Evolutionary conservation across 2,797 vertebrate species (phyloP).

Genomic region (Neostethus bicornis): DNA sequence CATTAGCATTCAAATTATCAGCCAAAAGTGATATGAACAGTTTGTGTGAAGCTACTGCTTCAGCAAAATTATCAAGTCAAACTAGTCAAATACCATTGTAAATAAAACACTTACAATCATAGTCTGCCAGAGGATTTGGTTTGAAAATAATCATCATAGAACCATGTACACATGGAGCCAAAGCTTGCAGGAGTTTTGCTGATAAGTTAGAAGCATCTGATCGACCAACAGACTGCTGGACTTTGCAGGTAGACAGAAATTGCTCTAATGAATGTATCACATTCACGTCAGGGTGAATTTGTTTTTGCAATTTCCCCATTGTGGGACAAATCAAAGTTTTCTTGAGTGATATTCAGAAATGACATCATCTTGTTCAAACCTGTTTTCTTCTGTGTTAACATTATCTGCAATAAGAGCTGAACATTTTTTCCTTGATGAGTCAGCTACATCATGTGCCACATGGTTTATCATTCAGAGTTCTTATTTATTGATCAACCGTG

Average conservation of each 20-base stretch:
- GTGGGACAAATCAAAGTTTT: no score
- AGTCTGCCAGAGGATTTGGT: neutral
- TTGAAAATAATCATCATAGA: conserved; percentile 22
- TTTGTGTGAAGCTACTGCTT: neutral
- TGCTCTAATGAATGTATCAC: neutral
- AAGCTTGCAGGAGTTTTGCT: conserved; percentile 41
- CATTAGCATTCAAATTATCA: conserved; percentile 11
- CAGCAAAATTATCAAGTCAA: neutral
- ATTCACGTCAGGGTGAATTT: no score
- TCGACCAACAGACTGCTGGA: conserved; percentile 41
- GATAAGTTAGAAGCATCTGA: conserved; percentile 54
- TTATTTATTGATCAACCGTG: conserved; percentile 1
- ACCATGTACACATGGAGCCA: conserved; percentile 20
- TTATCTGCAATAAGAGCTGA: neutral
- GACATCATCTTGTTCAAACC: neutral
- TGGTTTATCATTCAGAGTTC: neutral
- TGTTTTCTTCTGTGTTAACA: neutral
- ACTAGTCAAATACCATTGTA: neutral
- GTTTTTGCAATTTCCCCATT: no score
- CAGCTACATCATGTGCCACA: neutral
- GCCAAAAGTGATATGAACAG: neutral
- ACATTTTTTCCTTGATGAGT: neutral
- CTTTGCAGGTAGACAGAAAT: conserved; percentile 21
- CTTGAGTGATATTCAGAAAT: neutral
- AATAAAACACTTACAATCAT: conserved; percentile 1